Base-by-base conservation (phyloP, 2,113 vertebrate species). In the Cervus canadensis region DNA sequence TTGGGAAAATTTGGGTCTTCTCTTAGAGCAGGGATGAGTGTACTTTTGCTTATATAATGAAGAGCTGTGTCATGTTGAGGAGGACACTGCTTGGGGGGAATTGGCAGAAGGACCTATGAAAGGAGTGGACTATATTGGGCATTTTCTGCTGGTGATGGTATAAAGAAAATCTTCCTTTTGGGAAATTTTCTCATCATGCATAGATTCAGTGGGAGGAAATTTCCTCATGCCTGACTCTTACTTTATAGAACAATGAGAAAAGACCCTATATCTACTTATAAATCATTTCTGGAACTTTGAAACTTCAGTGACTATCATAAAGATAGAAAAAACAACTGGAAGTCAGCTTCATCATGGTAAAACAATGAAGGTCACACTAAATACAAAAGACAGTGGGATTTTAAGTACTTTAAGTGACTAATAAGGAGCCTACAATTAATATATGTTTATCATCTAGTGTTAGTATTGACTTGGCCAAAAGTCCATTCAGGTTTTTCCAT, bases 281-380 rank as follows among this genome's bases (percentile, higher is more conserved):
- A 79, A 50, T 91, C 7, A 91, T 62, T 76, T 48, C 12, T 62
- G 52, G 48, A 1, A 95, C 48, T 62, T 56, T 91, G 40, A 94
- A 88, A 88, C 14, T 54, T 96, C 19, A 78, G 14, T 93, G 25
- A 97, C 17, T 87, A 59, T 79, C 81, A 74, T 54, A 97, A 93
- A 67, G 26, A 85, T 52, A 25, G 33, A 86, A 40, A 3, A 82
- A 50, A 52, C 26, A 88, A 74, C 67, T 59, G 7, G 25, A 89
- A 89, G 5, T 59, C 67, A 82, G 40, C 82, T 84, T 79, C 4
- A 45, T 76, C 4, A 13, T 25, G 45, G 57, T 54, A 85, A 91
- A 91, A 88, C 30, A 76, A 28, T 0, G 10, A 92, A 15, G 2
- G n/a, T 52, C 57, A 50, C 25, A 62, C 9, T 48, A 93, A 94